phyloP scores from a whole-genome alignment of 2,888 invertebrate genomes.

The Zelleria hepariella region DNA sequence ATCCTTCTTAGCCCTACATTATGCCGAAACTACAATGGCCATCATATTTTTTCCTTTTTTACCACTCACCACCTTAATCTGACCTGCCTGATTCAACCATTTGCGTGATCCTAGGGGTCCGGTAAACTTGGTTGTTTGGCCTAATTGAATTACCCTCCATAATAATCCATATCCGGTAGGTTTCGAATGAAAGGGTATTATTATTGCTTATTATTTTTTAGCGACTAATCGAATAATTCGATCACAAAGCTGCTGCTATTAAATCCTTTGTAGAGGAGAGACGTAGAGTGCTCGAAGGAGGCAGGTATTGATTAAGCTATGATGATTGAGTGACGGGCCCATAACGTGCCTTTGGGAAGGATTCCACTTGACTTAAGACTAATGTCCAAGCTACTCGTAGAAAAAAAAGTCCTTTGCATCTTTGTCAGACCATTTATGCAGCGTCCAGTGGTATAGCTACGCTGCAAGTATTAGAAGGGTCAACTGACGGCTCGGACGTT shows the following conservation, averaged over 20 bases:
- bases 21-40: conserved; percentile 23
- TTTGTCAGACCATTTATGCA: too few relatives aligned
- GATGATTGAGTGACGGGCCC: conserved; percentile 1
- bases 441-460: too few relatives aligned
- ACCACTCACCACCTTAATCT: not conserved
- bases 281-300: not conserved
- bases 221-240: conserved; percentile 52
- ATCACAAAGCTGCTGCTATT: conserved; percentile 24
- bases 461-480: too few relatives aligned
- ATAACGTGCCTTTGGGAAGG: too few relatives aligned
- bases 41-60: conserved; percentile 16
- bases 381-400: too few relatives aligned
- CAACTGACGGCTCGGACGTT: too few relatives aligned
- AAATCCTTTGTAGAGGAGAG: not conserved
- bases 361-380: not conserved
- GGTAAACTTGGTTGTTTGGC: conserved; percentile 23
- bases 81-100: not conserved
- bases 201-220: not conserved
- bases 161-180: conserved; percentile 45
- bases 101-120: conserved; percentile 18
- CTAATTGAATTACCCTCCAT: conserved; percentile 48
- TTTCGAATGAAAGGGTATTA: conserved; percentile 24
- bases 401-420: too few relatives aligned
- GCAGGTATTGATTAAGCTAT: conserved; percentile 4
- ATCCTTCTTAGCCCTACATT: conserved; percentile 41